phyloP scores from a whole-genome alignment of 64 coral and sea anemone species.

The Stichodactyla mertensii region DNA sequence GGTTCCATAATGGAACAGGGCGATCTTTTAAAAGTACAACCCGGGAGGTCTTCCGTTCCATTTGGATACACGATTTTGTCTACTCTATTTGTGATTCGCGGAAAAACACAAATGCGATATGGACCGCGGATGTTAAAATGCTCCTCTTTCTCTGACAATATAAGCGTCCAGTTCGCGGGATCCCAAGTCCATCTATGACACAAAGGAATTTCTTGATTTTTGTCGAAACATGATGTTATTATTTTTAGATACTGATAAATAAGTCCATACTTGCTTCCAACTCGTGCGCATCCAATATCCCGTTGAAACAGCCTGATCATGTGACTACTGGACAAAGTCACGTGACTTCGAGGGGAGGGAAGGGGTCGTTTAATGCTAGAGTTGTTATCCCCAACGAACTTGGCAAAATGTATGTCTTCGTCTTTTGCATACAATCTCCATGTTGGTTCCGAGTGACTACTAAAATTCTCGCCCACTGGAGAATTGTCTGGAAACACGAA shows the following conservation, averaged over 20 bases:
- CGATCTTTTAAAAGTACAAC: not conserved
- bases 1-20: slow-evolving; percentile 18
- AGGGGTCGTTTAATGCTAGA: slow-evolving; percentile 9
- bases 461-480: not conserved
- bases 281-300: not conserved
- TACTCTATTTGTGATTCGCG: slow-evolving; percentile 8
- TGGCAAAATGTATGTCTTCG: not conserved
- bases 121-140: not conserved
- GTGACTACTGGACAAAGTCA: not conserved
- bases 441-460: not conserved
- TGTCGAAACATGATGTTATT: not conserved
- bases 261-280: not conserved
- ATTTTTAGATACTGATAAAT: slow-evolving; percentile 38
- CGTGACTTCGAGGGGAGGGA: slow-evolving; percentile 25
- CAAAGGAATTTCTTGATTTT: not conserved
- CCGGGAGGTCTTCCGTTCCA: slow-evolving; percentile 23
- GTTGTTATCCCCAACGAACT: not conserved
- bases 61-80: slow-evolving; percentile 25
- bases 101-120: slow-evolving; percentile 3
- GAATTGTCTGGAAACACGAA: not conserved
- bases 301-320: not conserved
- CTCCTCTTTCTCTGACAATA: not conserved
- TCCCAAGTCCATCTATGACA: slow-evolving; percentile 41
- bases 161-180: slow-evolving; percentile 25
- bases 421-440: not conserved